Evolutionary conservation across 37 sponge, comb jelly and placozoan genomes (phyloP), one percentile per base, ranked within the genome.

Genomic region (Hexactinellida sp.): DNA sequence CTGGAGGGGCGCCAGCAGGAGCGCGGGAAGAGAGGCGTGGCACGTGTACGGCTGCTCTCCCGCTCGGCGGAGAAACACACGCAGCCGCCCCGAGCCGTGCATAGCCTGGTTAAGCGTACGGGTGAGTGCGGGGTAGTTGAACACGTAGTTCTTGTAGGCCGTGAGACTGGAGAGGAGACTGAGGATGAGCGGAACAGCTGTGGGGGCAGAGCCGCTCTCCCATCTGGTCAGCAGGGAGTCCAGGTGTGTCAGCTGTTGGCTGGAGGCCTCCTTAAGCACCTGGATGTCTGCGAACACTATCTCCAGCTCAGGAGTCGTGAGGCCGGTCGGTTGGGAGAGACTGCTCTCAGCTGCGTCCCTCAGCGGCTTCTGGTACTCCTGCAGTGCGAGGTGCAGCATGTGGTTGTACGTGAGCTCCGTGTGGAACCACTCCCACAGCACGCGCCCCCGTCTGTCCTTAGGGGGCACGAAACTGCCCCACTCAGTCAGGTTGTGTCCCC

Each of bases 401-500:
- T 63, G 76, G 30, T n/a, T 63, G 34, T 63, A 63, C 25, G 76
- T 63, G 25, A 63, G 76, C 34, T 63, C 76, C 5, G 76, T 63
- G 34, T 63, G 76, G 76, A 25, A 63, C 76, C 76, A 63, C 13
- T 63, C 76, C 76, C 76, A 63, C 13, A 63, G 76, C 19, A 63
- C 76, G 3, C 21, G 76, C 3, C 76, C 76, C 21, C 76, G 76
- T n/a, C 76, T 63, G 30, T 63, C 76, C 34, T 63, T 63, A 7
- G 76, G 76, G 30, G 76, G 76, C 3, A 23, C 3, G 76, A 3
- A 63, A 3, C 3, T 63, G 21, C 76, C 76, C 76, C 76, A 63
- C 13, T 63, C 76, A 63, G 76, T 63, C 5, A 63, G 76, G 76
- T 63, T 63, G 13, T 63, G 76, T 3, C 76, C 76, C 76, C 76